phyloP scores from a whole-genome alignment of 2,888 invertebrate genomes.

The Athrips mouffetella region DNA sequence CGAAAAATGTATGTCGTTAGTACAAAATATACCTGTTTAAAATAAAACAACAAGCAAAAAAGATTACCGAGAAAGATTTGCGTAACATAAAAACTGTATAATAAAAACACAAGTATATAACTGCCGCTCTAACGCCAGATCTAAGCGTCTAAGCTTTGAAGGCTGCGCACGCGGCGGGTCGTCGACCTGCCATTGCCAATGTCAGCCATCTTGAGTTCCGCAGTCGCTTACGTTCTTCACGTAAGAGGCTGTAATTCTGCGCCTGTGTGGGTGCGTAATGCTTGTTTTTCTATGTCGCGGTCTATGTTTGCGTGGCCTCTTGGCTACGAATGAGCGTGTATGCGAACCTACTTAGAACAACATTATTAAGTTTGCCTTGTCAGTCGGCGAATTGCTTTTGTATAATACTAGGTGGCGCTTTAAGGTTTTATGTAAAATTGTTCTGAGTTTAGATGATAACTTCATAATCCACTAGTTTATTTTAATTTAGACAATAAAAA shows the following conservation, averaged over 20 bases:
- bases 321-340: conserved; percentile 53
- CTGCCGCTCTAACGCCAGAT: conserved; percentile 74
- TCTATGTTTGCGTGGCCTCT: conserved; percentile 46
- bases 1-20: no score
- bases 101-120: conserved; percentile 43
- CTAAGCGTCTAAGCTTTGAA: conserved; percentile 76
- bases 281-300: conserved; percentile 68
- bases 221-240: conserved; percentile 76
- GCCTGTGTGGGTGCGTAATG: conserved; percentile 68
- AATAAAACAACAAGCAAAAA: background rate
- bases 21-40: no score
- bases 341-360: conserved; percentile 30
- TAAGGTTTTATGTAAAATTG: background rate
- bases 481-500: no score
- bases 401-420: conserved; percentile 38
- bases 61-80: background rate
- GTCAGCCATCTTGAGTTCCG: conserved; percentile 79
- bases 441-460: no score
- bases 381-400: conserved; percentile 29
- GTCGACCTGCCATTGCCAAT: conserved; percentile 75
- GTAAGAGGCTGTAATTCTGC: conserved; percentile 74
- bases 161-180: conserved; percentile 70
- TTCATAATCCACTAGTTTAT: no score
- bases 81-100: conserved; percentile 15
- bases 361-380: conserved; percentile 32